These are phyloP conservation scores for Pangasianodon gigas DNA, from an alignment of 2,113 vertebrate genomes.

Conservation along the genomic window DNA sequence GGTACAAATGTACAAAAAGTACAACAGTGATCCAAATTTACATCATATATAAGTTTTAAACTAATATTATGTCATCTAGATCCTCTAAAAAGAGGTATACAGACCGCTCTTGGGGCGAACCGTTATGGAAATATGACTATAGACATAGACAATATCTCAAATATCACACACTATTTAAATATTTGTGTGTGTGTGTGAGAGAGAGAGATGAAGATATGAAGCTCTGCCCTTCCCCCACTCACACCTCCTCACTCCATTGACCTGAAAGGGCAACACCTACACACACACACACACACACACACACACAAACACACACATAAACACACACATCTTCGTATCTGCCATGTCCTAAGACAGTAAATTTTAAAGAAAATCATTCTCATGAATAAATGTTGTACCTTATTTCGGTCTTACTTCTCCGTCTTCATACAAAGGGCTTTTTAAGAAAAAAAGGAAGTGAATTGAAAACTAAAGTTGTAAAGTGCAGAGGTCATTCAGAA, in stretches of 20 bases:
- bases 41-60: neutral
- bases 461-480: neutral
- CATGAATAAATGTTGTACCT: neutral
- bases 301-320: neutral
- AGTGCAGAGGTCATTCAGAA: neutral
- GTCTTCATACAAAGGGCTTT: neutral
- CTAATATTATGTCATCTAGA: neutral
- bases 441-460: no score
- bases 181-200: neutral
- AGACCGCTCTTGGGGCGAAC: neutral
- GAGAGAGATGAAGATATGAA: neutral
- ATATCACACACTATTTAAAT: neutral
- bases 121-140: neutral
- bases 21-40: neutral
- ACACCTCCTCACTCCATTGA: constrained; percentile 33
- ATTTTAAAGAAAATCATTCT: neutral
- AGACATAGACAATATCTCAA: neutral
- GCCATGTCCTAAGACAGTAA: neutral
- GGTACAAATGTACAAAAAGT: neutral
- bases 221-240: constrained; percentile 12
- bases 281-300: neutral
- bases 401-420: neutral
- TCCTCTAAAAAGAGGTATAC: neutral
- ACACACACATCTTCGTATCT: neutral
- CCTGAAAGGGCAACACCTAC: constrained; percentile 13